Evolutionary conservation across 2,888 invertebrate species (phyloP), one percentile per base, ranked within the genome.

Genomic region (Epirrhoe tristata): DNA sequence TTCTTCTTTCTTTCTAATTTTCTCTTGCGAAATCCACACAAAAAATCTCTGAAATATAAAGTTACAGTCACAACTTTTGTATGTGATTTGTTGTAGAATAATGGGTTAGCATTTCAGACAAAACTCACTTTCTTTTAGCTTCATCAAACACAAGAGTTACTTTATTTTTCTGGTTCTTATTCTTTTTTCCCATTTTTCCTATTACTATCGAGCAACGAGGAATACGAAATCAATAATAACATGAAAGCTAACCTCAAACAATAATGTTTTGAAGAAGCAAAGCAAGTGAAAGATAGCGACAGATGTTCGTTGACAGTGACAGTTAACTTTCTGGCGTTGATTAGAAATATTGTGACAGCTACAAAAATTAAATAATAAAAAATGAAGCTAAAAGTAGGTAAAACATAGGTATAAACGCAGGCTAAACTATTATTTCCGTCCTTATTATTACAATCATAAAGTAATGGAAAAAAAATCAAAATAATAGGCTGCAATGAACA

Each of bases 11-110:
- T 93, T 83, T 97, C 96, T 53, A 96, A 86, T 83, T 97, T 97
- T 71, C 97, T 93, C 89, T 97, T 97, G 54, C 95, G 96, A 83
- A 97, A 97, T 1, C 97, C 97, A 72, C 96, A 96, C 34, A 97
- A 87, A 82, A 96, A 97, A 54, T 97, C 97, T 80, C 97, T 97
- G 81, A 62, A 94, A 85, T 71, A 52, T 57, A 52, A 63, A 12
- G 12, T 12, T 12, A 43, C 24, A 43, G 36, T 39, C 10, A 1
- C 39, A 43, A 5, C 4, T 12, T 43, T 7, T 36, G 34, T n/a
- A n/a, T 34, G 36, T 43, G 39, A 12, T 43, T 12, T 12, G 39
- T 43, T 43, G 39, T 43, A 10, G 3, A 12, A 43, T 5, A 43
- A 43, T 43, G 5, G 4, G 12, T 39, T 12, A 5, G 12, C 12